Base-by-base conservation (phyloP, 1,140 invertebrate species). In the Diabrotica virgifera region DNA sequence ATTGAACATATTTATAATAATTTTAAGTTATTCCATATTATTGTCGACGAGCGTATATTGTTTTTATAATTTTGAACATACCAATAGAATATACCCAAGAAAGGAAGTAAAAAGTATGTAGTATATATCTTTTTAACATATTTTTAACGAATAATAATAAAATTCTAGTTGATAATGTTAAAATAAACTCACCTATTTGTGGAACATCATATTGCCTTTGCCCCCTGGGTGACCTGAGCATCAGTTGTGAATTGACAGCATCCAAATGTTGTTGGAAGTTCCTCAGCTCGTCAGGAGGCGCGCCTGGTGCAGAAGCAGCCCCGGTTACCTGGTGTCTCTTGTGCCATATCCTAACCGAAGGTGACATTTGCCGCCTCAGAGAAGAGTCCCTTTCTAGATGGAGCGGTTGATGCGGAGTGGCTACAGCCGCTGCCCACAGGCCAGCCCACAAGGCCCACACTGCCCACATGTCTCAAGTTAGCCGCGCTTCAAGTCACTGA, bases 121-220 rank as follows among this genome's bases (percentile, higher is more conserved):
- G 24, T 24, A 24, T 24, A 24, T 24, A 24, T 24, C 24, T 24
- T 24, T 24, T 24, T 24, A 24, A 24, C 4, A 24, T 24, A 24
- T 24, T 24, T 24, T 24, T 24, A 24, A 24, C 4, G 1, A 24
- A 2, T 24, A 4, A 24, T 4, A 24, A 24, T 24, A 24, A 24
- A 24, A 24, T 24, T 2, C 24, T 24, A 24, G 24, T 24, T 24
- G 1, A 4, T 24, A 24, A 24, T 24, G 1, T 24, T 24, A 2
- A 24, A 24, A 24, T 24, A 24, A 46, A 35, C 86, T 87, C 75
- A 89, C 87, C 86, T 67, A 89, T 88, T 78, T 88, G 87, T 67
- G 87, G 87, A 62, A 89, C 85, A 76, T 88, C 87, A 75, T 88
- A 89, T 70, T 86, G 85, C 69, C 86, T 76, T 75, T 84, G 85